Conservation (phyloP, 2,113 vertebrate species). For the Psettodes erumei region DNA sequence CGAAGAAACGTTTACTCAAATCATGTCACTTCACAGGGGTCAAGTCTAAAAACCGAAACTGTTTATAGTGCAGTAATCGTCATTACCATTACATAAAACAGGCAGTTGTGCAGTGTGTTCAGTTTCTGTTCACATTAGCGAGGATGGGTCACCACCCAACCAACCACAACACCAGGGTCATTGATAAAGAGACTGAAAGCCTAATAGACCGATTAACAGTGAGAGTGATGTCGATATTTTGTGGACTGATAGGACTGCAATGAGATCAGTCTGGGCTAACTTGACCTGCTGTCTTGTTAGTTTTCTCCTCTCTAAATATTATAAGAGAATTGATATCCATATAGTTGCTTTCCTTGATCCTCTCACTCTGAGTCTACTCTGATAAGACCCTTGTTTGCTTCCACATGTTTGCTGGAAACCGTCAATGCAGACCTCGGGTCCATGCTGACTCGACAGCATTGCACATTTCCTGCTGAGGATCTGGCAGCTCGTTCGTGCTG, state of each 20-base stretch:
- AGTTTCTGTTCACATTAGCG: too few relatives aligned
- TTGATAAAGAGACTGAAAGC: neutral
- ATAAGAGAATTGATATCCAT: too few relatives aligned
- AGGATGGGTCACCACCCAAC: too few relatives aligned
- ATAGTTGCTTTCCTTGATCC: neutral
- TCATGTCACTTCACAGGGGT: too few relatives aligned
- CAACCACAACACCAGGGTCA: neutral
- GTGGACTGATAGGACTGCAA: too few relatives aligned
- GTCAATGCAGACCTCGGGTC: neutral
- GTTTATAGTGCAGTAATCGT: too few relatives aligned
- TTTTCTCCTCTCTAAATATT: neutral
- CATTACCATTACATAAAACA: too few relatives aligned
- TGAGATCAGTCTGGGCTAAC: neutral
- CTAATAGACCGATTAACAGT: too few relatives aligned
- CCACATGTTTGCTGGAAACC: constrained; percentile 10
- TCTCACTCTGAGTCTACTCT: neutral
- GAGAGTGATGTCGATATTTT: too few relatives aligned
- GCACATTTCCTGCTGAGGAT: constrained; percentile 7
- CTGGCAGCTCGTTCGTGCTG: constrained; percentile 20
- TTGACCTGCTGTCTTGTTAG: neutral
- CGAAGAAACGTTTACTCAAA: too few relatives aligned
- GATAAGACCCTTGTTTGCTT: neutral
- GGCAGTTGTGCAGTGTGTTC: neutral
- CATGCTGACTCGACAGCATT: constrained; percentile 19
- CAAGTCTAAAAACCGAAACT: too few relatives aligned